Conservation (phyloP, 2,797 vertebrate genomes). For the Ciconia nigra region DNA sequence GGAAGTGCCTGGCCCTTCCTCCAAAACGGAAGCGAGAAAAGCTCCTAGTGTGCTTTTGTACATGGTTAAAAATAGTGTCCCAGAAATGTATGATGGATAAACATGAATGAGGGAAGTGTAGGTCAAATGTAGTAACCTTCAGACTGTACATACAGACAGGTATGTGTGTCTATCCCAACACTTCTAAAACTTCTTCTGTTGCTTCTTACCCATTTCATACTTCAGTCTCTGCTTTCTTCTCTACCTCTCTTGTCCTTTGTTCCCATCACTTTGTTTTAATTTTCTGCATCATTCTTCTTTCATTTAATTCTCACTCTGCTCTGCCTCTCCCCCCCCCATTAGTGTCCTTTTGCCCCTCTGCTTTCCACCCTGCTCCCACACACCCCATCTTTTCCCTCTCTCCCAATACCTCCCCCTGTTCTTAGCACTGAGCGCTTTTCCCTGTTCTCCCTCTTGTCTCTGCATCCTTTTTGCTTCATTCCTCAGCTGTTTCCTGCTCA, state of each 20-base stretch:
- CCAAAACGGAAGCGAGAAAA: constrained; percentile 23
- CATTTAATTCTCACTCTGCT: neutral
- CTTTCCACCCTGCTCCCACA: neutral
- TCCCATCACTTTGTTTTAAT: neutral
- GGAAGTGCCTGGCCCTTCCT: constrained; percentile 11
- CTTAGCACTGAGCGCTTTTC: neutral
- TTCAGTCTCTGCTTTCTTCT: neutral
- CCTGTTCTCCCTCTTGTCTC: neutral
- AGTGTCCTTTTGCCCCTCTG: neutral
- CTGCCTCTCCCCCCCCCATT: neutral
- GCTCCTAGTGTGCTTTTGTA: neutral
- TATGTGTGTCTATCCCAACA: neutral
- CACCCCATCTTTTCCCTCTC: neutral
- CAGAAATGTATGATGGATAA: neutral
- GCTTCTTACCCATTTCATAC: neutral
- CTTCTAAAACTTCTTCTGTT: neutral
- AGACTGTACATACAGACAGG: neutral
- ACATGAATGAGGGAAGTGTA: neutral
- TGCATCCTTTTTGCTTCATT: neutral
- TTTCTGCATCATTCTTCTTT: neutral
- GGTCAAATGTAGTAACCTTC: neutral
- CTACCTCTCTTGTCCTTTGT: neutral
- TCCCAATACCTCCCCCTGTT: neutral
- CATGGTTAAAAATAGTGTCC: constrained; percentile 7
- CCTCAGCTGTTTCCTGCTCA: neutral